Evolutionary conservation across 2,888 invertebrate species (phyloP).

Genomic region (Ennomos erosarius): DNA sequence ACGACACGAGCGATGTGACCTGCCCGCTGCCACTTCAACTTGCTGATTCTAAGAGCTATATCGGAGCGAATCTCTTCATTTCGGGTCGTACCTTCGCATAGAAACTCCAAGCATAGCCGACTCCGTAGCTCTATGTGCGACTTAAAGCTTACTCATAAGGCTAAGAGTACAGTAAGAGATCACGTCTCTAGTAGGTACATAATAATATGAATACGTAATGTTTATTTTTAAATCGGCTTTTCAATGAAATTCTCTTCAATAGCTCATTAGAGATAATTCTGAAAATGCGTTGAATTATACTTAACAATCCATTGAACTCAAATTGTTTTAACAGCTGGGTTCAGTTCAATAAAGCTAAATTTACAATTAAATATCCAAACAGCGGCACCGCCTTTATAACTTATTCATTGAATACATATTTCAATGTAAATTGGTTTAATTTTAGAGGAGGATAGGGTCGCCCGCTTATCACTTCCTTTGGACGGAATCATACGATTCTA

Average conservation of each 20-base stretch:
- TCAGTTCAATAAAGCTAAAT: constrained; percentile 23
- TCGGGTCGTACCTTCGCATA: too few relatives aligned
- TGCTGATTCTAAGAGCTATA: too few relatives aligned
- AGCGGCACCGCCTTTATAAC: constrained; percentile 9
- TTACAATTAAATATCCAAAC: constrained; percentile 22
- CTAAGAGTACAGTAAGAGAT: too few relatives aligned
- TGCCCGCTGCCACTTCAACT: too few relatives aligned
- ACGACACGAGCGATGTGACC: too few relatives aligned
- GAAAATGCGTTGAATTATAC: not conserved
- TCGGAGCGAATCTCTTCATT: too few relatives aligned
- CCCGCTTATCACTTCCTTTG: not conserved
- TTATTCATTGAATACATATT: constrained; percentile 34
- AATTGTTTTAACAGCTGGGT: constrained; percentile 6
- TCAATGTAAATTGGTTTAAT: constrained; percentile 30
- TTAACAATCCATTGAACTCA: constrained; percentile 11
- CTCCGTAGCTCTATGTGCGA: too few relatives aligned
- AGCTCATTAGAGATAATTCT: not conserved
- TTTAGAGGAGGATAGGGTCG: constrained; percentile 17
- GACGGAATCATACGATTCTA: not conserved
- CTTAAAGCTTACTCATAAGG: too few relatives aligned
- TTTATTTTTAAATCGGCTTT: not conserved
- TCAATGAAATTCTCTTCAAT: not conserved
- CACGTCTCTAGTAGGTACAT: too few relatives aligned
- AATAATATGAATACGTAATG: too few relatives aligned
- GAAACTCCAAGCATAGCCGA: too few relatives aligned